These are phyloP conservation scores for Procavia capensis DNA, from an alignment of 2,113 vertebrate species.

Conservation along the genomic window DNA sequence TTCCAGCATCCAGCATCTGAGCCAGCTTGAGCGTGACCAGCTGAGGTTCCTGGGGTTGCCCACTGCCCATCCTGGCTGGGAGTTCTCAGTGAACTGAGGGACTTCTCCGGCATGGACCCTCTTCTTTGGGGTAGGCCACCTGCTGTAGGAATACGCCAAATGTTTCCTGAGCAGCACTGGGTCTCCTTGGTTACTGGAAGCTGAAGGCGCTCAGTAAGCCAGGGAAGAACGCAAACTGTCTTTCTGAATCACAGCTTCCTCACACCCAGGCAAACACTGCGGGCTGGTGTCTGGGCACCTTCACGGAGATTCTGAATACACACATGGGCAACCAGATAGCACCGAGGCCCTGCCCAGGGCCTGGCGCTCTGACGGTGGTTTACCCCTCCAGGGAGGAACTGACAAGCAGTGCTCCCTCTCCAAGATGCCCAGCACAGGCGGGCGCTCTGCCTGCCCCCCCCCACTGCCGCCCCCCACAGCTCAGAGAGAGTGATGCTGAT, in stretches of 20 bases:
- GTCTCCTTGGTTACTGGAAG: not conserved
- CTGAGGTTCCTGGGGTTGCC: not conserved
- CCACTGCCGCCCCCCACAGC: too few relatives aligned
- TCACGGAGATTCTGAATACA: too few relatives aligned
- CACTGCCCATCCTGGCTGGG: rapidly evolving
- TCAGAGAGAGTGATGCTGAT: not conserved
- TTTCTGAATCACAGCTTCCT: not conserved
- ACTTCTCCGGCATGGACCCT: not conserved
- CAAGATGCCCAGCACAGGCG: too few relatives aligned
- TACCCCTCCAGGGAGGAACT: too few relatives aligned
- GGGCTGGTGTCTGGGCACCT: not conserved
- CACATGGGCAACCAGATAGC: too few relatives aligned
- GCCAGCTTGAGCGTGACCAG: not conserved
- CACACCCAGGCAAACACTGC: rapidly evolving
- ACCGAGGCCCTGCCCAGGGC: too few relatives aligned
- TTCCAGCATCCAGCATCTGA: rapidly evolving
- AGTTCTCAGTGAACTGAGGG: too few relatives aligned
- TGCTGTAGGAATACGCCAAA: rapidly evolving
- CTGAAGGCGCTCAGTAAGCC: not conserved
- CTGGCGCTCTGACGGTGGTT: too few relatives aligned
- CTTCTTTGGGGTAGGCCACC: not conserved
- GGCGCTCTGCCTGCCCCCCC: too few relatives aligned
- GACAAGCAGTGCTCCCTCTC: too few relatives aligned
- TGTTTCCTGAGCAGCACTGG: not conserved
- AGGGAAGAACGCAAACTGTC: rapidly evolving